A percentile compares a stretch with the other conserved stretches of the same genome.
These are phyloP conservation scores for Syngnathus scovelli DNA, from an alignment of 2,113 vertebrate genomes.

Conservation along the genomic window DNA sequence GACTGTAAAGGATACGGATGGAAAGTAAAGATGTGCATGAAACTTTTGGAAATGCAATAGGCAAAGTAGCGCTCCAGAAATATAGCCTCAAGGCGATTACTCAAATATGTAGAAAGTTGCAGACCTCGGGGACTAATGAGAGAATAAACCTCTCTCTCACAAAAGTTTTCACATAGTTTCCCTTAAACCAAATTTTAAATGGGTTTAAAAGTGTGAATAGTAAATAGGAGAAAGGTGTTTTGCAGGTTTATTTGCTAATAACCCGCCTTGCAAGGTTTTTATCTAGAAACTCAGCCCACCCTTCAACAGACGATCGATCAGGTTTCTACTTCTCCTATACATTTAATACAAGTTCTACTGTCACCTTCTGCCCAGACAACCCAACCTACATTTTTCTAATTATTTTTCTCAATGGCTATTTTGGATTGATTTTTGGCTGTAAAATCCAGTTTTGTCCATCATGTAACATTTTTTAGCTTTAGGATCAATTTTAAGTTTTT, in stretches of 20 bases:
- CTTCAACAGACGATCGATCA: neutral
- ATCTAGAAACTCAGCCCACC: neutral
- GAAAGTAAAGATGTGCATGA: neutral
- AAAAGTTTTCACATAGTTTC: neutral
- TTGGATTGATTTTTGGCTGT: too few species aligned
- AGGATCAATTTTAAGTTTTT: too few species aligned
- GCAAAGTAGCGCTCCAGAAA: neutral
- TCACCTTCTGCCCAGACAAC: neutral
- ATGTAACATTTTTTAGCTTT: too few species aligned
- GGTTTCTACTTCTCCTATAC: neutral
- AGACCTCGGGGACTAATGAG: neutral
- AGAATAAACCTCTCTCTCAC: neutral
- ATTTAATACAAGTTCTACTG: neutral
- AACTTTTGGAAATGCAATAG: neutral
- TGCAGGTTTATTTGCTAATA: conserved; percentile 34
- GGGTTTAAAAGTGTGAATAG: conserved; percentile 5
- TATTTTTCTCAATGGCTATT: neutral
- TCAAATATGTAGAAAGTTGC: neutral
- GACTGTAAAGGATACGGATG: neutral
- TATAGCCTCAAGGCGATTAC: neutral
- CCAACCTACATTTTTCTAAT: too few species aligned
- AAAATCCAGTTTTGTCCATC: too few species aligned
- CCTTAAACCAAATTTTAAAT: neutral
- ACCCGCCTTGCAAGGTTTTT: conserved; percentile 6
- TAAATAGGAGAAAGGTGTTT: conserved; percentile 27